phyloP scores from a whole-genome alignment of 1,140 invertebrate genomes.

The Eumeta japonica region DNA sequence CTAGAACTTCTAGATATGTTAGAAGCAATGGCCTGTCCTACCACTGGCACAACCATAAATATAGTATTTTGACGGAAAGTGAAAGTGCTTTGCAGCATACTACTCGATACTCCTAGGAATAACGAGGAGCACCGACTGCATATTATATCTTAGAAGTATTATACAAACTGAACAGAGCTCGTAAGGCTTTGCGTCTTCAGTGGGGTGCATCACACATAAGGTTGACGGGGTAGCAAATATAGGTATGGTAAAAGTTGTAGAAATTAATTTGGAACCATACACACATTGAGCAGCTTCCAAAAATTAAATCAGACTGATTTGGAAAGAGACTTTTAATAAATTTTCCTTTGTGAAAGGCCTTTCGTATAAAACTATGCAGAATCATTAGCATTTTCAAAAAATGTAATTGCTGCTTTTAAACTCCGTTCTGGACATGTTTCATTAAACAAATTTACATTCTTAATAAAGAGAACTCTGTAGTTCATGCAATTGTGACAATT shows the following conservation, averaged over 20 bases:
- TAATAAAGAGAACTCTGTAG: no score
- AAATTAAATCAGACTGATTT: background rate
- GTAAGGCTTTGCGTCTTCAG: constrained; percentile 1
- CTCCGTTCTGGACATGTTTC: background rate
- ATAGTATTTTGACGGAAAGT: constrained; percentile 2
- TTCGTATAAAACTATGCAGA: background rate
- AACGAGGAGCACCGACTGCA: background rate
- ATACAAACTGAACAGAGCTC: background rate
- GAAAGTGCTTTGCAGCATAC: constrained; percentile 1
- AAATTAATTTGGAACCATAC: background rate
- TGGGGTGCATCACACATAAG: constrained; percentile 3
- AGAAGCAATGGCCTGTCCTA: constrained; percentile 4
- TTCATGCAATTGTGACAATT: background rate
- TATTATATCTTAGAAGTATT: constrained; percentile 2
- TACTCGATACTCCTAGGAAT: background rate
- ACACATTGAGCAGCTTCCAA: background rate
- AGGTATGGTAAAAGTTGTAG: background rate
- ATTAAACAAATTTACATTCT: background rate
- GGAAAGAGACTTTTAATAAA: background rate
- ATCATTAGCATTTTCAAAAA: background rate
- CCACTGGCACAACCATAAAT: background rate
- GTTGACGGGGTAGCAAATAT: background rate
- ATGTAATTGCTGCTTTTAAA: background rate
- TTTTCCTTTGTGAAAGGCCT: background rate
- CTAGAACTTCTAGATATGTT: constrained; percentile 4